phyloP scores from a whole-genome alignment of 92 coral and sea anemone species.

The Phenganax stokvisi region DNA sequence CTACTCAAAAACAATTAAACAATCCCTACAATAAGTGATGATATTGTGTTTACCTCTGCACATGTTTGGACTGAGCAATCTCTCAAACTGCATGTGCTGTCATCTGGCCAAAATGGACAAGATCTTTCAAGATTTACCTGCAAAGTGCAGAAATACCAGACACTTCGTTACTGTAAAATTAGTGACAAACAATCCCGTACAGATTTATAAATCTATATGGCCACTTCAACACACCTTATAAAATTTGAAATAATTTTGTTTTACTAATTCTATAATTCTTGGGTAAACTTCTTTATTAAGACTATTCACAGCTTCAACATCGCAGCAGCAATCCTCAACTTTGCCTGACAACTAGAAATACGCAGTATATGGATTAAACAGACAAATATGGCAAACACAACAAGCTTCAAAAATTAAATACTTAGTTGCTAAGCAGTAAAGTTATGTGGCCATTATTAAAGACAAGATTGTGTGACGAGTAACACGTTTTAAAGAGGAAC shows the following conservation, averaged over 20 bases:
- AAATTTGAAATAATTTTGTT: conserved; percentile 83
- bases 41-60: conserved; percentile 59
- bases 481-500: neutral
- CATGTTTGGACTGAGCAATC: conserved; percentile 85
- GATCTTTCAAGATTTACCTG: conserved; percentile 79
- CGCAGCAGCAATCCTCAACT: conserved; percentile 97
- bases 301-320: conserved; percentile 84
- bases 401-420: neutral
- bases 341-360: conserved; percentile 74
- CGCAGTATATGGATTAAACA: neutral
- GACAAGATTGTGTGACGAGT: neutral
- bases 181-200: too few species aligned
- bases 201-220: neutral
- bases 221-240: conserved; percentile 56
- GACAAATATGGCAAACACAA: neutral
- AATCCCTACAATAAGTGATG: neutral
- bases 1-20: neutral
- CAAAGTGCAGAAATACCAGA: neutral
- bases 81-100: conserved; percentile 70
- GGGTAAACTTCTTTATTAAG: conserved; percentile 83
- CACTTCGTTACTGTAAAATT: too few species aligned
- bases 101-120: conserved; percentile 89
- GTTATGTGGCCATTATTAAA: neutral
- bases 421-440: neutral
- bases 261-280: conserved; percentile 62